Conservation (phyloP, 1,140 invertebrate genomes). For the Danaus melanippus region DNA sequence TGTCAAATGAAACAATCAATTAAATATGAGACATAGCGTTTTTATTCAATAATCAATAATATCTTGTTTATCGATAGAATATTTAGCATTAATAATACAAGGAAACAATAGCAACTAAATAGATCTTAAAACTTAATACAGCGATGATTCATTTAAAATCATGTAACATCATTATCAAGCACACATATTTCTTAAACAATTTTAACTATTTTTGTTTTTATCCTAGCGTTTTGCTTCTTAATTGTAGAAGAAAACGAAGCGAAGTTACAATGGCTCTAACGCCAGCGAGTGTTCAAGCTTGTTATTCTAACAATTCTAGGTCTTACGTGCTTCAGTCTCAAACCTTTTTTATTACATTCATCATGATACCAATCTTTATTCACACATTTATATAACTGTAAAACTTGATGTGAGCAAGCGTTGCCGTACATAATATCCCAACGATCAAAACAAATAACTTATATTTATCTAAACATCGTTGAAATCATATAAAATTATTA, state of each 20-base stretch:
- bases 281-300: slow-evolving; percentile 12
- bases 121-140: slow-evolving; percentile 57
- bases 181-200: slow-evolving; percentile 53
- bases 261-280: no score
- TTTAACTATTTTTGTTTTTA: slow-evolving; percentile 36
- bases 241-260: no score
- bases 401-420: slow-evolving; percentile 51
- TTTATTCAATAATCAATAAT: slow-evolving; percentile 70
- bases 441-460: slow-evolving; percentile 16
- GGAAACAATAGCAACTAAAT: slow-evolving; percentile 64
- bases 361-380: slow-evolving; percentile 18
- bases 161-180: slow-evolving; percentile 53
- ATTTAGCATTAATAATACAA: slow-evolving; percentile 70
- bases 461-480: no score
- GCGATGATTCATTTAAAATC: slow-evolving; percentile 40
- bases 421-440: slow-evolving; percentile 11
- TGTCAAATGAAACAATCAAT: slow-evolving; percentile 42
- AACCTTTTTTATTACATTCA: slow-evolving; percentile 24
- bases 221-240: no score
- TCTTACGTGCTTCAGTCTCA: slow-evolving; percentile 37
- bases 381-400: slow-evolving; percentile 24
- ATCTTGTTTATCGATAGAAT: slow-evolving; percentile 65
- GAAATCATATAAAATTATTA: no score
- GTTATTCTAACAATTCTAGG: slow-evolving; percentile 17
- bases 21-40: slow-evolving; percentile 69